These are phyloP conservation scores for Pteropus rufus DNA, from an alignment of 2,797 vertebrate species.

Conservation along the genomic window DNA sequence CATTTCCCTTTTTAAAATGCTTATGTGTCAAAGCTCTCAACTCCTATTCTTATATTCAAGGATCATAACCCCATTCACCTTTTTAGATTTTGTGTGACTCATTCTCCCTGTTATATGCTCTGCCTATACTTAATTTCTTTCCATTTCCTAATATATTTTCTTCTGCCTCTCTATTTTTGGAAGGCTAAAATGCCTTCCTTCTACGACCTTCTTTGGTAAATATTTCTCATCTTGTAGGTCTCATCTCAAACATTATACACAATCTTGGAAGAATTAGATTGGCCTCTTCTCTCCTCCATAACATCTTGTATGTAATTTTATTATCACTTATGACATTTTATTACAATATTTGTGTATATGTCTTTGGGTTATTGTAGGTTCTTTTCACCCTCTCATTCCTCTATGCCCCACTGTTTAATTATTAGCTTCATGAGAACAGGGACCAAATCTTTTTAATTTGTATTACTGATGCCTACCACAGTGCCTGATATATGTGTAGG, in stretches of 20 bases:
- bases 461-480: background rate
- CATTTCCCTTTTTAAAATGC: background rate
- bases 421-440: background rate
- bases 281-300: background rate
- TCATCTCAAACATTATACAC: background rate
- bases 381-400: background rate
- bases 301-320: background rate
- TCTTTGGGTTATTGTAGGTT: background rate
- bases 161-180: background rate
- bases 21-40: background rate
- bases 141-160: background rate
- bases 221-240: background rate
- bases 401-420: background rate
- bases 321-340: background rate
- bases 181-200: conserved; percentile 13
- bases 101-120: background rate
- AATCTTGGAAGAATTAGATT: conserved; percentile 35
- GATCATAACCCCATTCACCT: background rate
- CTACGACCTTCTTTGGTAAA: background rate
- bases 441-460: background rate
- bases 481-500: background rate
- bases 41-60: background rate
- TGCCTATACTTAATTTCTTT: conserved; percentile 7
- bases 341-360: background rate
- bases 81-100: background rate